Evolutionary conservation across 2,113 vertebrate species (phyloP).

Genomic region (Hymenochirus boettgeri): DNA sequence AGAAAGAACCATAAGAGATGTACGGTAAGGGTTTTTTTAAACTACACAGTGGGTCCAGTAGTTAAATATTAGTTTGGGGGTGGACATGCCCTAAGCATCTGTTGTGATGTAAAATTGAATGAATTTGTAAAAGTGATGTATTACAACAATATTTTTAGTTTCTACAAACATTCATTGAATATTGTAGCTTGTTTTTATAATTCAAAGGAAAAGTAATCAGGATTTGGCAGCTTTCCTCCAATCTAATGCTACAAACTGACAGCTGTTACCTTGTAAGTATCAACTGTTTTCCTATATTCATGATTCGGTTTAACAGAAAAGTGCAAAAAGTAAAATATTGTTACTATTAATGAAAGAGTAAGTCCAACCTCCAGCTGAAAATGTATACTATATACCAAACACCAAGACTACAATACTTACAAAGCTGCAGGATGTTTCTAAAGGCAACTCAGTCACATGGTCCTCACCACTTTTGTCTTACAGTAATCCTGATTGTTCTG

Average conservation of each 20-base stretch:
- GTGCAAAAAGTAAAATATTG: too few relatives aligned
- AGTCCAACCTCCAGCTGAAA: too few relatives aligned
- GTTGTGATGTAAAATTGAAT: conserved; percentile 26
- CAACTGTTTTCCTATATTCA: conserved; percentile 13
- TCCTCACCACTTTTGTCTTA: too few relatives aligned
- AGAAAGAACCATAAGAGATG: too few relatives aligned
- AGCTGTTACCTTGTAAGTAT: conserved; percentile 35
- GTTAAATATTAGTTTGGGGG: too few relatives aligned
- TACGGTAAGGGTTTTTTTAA: too few relatives aligned
- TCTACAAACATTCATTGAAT: conserved; percentile 32
- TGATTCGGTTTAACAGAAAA: neutral
- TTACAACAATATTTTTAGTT: conserved; percentile 29
- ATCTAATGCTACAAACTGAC: conserved; percentile 22
- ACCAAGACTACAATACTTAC: too few relatives aligned
- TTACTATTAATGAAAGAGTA: neutral
- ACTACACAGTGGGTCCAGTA: too few relatives aligned
- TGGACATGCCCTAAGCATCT: conserved; percentile 21
- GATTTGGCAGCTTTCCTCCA: conserved; percentile 24
- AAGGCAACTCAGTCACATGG: too few relatives aligned
- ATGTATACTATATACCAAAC: too few relatives aligned
- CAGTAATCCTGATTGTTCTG: too few relatives aligned
- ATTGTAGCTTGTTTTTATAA: conserved; percentile 28
- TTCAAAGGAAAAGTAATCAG: conserved; percentile 33
- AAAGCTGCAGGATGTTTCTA: too few relatives aligned
- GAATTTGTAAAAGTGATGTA: conserved; percentile 16